These are phyloP conservation scores for Seriola quinqueradiata DNA, from an alignment of 2,113 vertebrate genomes.

Conservation along the genomic window DNA sequence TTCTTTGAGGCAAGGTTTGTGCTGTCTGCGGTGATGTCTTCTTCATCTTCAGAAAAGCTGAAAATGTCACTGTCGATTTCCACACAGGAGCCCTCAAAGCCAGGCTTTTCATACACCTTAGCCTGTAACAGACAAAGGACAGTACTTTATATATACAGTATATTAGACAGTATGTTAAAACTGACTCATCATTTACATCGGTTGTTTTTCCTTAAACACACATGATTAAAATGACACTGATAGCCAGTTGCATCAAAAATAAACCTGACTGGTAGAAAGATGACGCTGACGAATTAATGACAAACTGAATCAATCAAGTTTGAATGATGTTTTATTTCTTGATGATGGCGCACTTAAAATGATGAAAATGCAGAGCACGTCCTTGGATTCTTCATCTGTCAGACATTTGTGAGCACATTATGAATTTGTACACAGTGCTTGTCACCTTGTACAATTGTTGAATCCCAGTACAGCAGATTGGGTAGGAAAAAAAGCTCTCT, in stretches of 20 bases:
- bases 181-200: not conserved
- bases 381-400: not conserved
- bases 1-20: constrained; percentile 27
- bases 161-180: not conserved
- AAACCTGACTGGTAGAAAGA: not conserved
- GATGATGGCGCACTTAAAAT: not conserved
- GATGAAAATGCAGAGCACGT: not conserved
- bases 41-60: constrained; percentile 72
- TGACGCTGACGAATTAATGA: not conserved
- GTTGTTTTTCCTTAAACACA: not conserved
- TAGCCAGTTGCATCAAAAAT: not conserved
- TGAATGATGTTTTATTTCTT: not conserved
- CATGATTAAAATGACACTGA: not conserved
- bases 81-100: constrained; percentile 87
- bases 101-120: constrained; percentile 90
- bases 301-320: not conserved
- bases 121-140: constrained; percentile 77
- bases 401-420: not conserved
- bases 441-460: not conserved
- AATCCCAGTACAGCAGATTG: not conserved
- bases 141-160: not conserved
- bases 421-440: not conserved
- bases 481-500: not conserved
- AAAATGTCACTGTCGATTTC: constrained; percentile 89
- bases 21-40: not conserved